phyloP scores from a whole-genome alignment of 2,888 invertebrate genomes.

The Conistra vaccinii region DNA sequence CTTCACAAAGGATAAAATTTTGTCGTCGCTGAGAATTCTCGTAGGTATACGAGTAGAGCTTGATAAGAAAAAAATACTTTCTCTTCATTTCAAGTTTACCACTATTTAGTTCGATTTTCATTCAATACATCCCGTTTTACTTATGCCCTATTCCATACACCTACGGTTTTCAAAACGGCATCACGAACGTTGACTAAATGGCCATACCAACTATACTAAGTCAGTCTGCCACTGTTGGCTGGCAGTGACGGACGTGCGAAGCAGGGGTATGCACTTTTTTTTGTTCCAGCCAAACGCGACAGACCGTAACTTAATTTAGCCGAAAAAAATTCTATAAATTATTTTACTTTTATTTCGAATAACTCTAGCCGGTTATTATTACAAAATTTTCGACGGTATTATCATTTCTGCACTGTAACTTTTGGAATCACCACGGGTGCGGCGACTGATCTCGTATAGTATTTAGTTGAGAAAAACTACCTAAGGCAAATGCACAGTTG shows the following conservation, averaged over 20 bases:
- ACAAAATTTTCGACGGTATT: too few species aligned
- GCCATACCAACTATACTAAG: background rate
- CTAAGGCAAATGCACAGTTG: too few species aligned
- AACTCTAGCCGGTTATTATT: too few species aligned
- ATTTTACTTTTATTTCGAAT: too few species aligned
- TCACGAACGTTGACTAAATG: background rate
- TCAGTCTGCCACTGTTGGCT: slow-evolving; percentile 40
- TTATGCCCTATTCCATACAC: background rate
- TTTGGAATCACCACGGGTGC: too few species aligned
- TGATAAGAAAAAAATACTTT: slow-evolving; percentile 8
- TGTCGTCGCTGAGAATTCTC: too few species aligned
- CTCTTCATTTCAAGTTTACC: background rate
- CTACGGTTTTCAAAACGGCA: background rate
- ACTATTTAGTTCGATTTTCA: background rate
- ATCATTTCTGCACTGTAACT: too few species aligned
- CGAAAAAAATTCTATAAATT: too few species aligned
- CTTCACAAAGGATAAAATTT: background rate
- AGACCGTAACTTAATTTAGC: slow-evolving; percentile 17
- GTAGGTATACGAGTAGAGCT: background rate
- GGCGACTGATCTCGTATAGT: too few species aligned
- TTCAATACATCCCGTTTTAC: background rate
- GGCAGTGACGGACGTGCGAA: slow-evolving; percentile 42
- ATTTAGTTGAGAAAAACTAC: too few species aligned
- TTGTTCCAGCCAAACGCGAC: background rate
- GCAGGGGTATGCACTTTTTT: slow-evolving; percentile 4